Evolutionary conservation across 2,113 vertebrate species (phyloP), one percentile per base, ranked within the genome.

Genomic region (Jacana jacana): DNA sequence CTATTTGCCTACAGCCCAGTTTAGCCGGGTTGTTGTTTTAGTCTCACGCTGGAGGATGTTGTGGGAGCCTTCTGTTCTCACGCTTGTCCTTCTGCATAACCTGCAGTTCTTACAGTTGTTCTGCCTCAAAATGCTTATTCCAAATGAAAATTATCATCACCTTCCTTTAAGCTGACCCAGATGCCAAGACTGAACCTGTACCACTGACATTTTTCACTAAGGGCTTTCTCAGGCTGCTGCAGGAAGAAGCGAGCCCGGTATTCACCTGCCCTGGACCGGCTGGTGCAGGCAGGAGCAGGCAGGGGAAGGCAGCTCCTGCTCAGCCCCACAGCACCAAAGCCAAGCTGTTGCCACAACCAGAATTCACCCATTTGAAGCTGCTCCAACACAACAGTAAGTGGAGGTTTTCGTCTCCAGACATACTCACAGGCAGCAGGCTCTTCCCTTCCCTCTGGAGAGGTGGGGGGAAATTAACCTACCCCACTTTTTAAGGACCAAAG

Each of bases 331-430:
- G 44, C 46, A n/a, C 55, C 46, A 19, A 44, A 55, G 40, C 55
- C 46, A 27, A 46, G 40, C 69, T 48, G 22, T 8, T 20, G 40
- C 76, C 77, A 33, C 40, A 23, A 20, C 25, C 48, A 42, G 31
- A 55, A 51, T 30, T 7, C 39, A 39, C 42, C 1, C 0, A 42
- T 13, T 7, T 8, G 9, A 70, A 82, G 64, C 64, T 9, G 28
- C 80, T 37, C 31, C 73, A 25, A 12, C 13, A 8, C 0, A 1
- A 23, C 20, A 52, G 14, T 44, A 7, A 0, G 6, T 1, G 19
- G n/a, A 44, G 64, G 27, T 4, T 31, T 73, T n/a, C 48, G 23
- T 25, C 31, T 33, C 66, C 2, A 48, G 23, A 22, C 12, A 4
- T 1, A 7, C 28, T 33, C 17, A 4, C 3, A 9, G 35, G 46